Conservation (phyloP, 2,113 vertebrate species). For the Tor tambroides region DNA sequence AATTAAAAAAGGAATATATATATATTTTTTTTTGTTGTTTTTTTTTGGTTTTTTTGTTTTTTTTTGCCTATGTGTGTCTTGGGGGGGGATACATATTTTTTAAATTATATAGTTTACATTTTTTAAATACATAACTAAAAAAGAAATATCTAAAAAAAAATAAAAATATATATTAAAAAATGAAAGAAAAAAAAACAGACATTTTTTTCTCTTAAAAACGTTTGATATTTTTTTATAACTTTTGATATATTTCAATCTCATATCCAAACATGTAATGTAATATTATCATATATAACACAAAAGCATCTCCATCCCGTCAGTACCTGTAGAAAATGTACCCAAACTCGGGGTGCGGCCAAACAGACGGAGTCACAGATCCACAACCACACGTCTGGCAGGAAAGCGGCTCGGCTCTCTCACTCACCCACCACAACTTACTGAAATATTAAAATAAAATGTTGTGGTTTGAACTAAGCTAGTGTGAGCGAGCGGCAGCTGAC, state of each 20-base stretch:
- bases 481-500: slow-evolving; percentile 34
- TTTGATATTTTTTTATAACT: not conserved
- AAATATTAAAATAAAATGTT: slow-evolving; percentile 55
- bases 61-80: too few species aligned
- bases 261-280: not conserved
- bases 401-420: slow-evolving; percentile 24
- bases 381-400: slow-evolving; percentile 32
- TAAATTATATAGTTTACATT: too few species aligned
- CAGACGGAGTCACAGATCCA: not conserved
- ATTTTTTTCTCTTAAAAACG: not conserved
- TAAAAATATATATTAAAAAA: too few species aligned
- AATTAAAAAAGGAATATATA: too few species aligned
- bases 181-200: too few species aligned
- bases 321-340: not conserved
- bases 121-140: too few species aligned
- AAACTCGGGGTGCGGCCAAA: too few species aligned
- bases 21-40: too few species aligned
- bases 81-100: too few species aligned
- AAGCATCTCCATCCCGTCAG: not conserved
- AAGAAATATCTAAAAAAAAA: too few species aligned
- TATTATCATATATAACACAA: not conserved
- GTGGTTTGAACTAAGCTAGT: slow-evolving; percentile 49
- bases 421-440: slow-evolving; percentile 41
- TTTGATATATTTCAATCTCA: not conserved
- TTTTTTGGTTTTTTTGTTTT: too few species aligned